Evolutionary conservation across 1,140 invertebrate genomes (phyloP), one percentile per base, ranked within the genome.

Genomic region (Pseudomyrmex cubaensis): DNA sequence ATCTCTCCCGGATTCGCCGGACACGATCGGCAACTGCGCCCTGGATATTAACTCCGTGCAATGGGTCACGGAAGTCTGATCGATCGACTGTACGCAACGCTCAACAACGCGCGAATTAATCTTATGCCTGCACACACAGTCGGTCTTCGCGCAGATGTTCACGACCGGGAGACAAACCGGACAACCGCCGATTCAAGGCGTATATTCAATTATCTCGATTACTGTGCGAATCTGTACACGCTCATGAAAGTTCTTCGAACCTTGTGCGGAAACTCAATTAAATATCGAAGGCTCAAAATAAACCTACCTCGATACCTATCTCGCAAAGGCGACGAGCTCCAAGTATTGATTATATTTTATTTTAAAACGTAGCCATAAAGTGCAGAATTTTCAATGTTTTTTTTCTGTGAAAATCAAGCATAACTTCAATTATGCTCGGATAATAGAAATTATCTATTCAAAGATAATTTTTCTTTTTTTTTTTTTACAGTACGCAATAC

Each of bases 31-130:
- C 54, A 93, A 85, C 17, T 94, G 94, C 76, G 92, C 93, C 15
- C 84, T 94, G 64, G 93, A 94, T 83, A 90, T 94, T 75, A 94
- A 92, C 73, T 90, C 92, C 54, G 92, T 94, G 72, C 92, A 92
- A 52, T 90, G 93, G 66, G 87, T 93, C 70, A 90, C 91, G 66
- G 93, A 94, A 88, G 88, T 94, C 84, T 94, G 86, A 93, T 80
- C 35, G 75, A 70, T 76, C 62, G 25, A 67, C 69, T 48, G 48
- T 70, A 22, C 20, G 20, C 46, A 72, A 17, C 50, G 63, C 70
- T 25, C 75, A 56, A 87, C 78, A 35, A 72, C 70, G 69, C 46
- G 75, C 25, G 44, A 87, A 85, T 76, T 66, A 72, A 62, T 77
- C 66, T 87, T 66, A 69, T 25, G 20, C 52, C 46, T 52, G 44